Conservation (phyloP, 2,113 vertebrate species). For the Brachionichthys hirsutus region DNA sequence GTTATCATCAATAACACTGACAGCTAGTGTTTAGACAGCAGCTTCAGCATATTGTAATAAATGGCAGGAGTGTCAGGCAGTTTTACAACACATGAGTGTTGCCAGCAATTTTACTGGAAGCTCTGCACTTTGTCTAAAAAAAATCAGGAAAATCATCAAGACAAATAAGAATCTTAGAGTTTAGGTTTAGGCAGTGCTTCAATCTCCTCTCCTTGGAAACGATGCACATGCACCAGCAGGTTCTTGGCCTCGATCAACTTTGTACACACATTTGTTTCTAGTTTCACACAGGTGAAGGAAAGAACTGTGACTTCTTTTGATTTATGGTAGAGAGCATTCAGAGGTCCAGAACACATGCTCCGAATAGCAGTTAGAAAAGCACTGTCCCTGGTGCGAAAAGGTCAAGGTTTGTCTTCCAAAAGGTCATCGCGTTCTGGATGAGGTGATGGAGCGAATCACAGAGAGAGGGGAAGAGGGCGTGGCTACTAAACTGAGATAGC, state of each 20-base stretch:
- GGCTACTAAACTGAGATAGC: slow-evolving; percentile 34
- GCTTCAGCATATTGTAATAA: not conserved
- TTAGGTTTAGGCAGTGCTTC: too few relatives aligned
- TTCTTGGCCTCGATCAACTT: slow-evolving; percentile 60
- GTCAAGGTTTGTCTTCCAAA: slow-evolving; percentile 64
- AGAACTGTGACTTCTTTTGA: slow-evolving; percentile 60
- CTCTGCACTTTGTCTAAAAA: too few relatives aligned
- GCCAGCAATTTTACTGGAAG: too few relatives aligned
- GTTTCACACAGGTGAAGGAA: slow-evolving; percentile 46
- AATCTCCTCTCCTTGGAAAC: too few relatives aligned
- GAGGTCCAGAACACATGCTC: slow-evolving; percentile 24
- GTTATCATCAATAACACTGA: slow-evolving; percentile 30
- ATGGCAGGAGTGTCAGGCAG: not conserved
- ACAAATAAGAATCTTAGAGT: too few relatives aligned
- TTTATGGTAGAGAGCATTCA: slow-evolving; percentile 61
- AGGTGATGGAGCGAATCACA: slow-evolving; percentile 22
- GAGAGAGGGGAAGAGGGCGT: slow-evolving; percentile 4
- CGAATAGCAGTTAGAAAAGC: slow-evolving; percentile 41
- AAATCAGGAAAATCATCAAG: not conserved
- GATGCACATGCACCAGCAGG: slow-evolving; percentile 21
- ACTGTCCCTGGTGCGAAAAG: slow-evolving; percentile 37
- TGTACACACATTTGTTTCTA: slow-evolving; percentile 72
- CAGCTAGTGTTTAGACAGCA: slow-evolving; percentile 18
- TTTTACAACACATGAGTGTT: slow-evolving; percentile 9
- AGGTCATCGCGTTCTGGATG: slow-evolving; percentile 39